Percentiles rank a stretch among this genome's conserved stretches.
phyloP scores from a whole-genome alignment of 2,113 vertebrate species.

The Ranitomeya variabilis region DNA sequence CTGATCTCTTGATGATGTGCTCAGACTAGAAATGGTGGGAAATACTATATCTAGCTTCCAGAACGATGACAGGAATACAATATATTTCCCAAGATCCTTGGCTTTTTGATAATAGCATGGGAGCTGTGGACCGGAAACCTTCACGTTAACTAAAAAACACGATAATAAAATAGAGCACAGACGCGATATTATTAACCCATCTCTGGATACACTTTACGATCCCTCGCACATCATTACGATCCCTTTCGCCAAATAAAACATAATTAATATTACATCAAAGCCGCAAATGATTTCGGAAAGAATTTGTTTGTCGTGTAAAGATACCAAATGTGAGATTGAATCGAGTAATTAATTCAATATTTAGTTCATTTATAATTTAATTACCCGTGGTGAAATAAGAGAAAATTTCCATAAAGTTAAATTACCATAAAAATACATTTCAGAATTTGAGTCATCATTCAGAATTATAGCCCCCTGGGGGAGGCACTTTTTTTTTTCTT shows the following conservation, averaged over 20 bases:
- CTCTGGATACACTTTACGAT: not conserved
- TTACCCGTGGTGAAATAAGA: conserved; percentile 13
- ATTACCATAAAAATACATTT: conserved; percentile 13
- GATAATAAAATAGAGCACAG: not conserved
- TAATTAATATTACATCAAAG: not conserved
- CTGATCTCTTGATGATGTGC: not conserved
- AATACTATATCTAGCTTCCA: not conserved
- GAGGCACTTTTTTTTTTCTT: not conserved
- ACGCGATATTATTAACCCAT: not conserved
- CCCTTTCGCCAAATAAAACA: not conserved
- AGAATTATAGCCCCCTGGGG: not conserved
- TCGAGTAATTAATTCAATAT: conserved; percentile 33
- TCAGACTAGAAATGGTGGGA: not conserved
- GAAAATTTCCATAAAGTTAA: conserved; percentile 40
- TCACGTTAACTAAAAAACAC: not conserved
- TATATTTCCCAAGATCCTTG: not conserved
- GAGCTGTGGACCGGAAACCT: not conserved
- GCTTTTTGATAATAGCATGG: not conserved
- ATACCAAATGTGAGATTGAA: conserved; percentile 13
- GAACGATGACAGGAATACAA: not conserved
- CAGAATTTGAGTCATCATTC: not conserved
- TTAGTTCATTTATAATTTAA: conserved; percentile 40
- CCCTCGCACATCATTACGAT: not conserved
- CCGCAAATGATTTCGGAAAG: not conserved
- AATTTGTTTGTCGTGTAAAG: conserved; percentile 15